Percentiles rank a stretch among this genome's conserved stretches.
Conservation (phyloP, 2,888 invertebrate genomes). For the Cosmopolites sordidus region DNA sequence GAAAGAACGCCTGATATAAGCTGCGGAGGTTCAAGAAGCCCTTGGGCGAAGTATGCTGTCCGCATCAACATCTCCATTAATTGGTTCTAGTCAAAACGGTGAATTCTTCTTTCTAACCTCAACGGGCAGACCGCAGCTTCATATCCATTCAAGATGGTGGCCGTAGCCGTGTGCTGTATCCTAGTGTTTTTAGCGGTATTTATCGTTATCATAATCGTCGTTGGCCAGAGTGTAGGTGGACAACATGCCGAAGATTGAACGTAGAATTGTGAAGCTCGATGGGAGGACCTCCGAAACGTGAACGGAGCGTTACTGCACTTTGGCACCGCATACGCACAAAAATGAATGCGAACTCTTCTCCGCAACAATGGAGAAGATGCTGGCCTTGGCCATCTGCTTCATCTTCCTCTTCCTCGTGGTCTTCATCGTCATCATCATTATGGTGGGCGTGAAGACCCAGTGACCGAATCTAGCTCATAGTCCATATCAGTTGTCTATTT, state of each 20-base stretch:
- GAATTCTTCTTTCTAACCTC: neutral
- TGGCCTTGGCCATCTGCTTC: slow-evolving; percentile 15
- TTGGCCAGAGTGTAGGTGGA: slow-evolving; percentile 68
- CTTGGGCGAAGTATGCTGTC: slow-evolving; percentile 8
- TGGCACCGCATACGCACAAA: neutral
- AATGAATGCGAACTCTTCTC: slow-evolving; percentile 6
- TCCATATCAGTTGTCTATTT: slow-evolving; percentile 12
- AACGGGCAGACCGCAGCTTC: neutral
- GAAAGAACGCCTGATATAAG: slow-evolving; percentile 13
- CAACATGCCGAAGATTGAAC: slow-evolving; percentile 32
- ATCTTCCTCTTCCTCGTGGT: slow-evolving; percentile 18
- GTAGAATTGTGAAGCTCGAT: neutral
- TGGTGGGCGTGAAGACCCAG: slow-evolving; percentile 9
- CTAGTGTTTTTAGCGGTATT: slow-evolving; percentile 75
- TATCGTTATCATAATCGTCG: slow-evolving; percentile 76
- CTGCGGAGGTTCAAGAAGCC: neutral
- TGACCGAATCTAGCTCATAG: slow-evolving; percentile 11
- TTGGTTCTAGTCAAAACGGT: too few species aligned
- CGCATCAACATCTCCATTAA: too few species aligned
- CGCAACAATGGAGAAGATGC: slow-evolving; percentile 17
- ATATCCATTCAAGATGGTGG: slow-evolving; percentile 58
- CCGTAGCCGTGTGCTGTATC: slow-evolving; percentile 80
- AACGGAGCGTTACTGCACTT: too few species aligned
- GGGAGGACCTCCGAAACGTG: too few species aligned
- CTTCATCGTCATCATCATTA: slow-evolving; percentile 12